These are phyloP conservation scores for Caenorhabditis sp. DNA, from an alignment of 2,888 invertebrate genomes.

Conservation along the genomic window DNA sequence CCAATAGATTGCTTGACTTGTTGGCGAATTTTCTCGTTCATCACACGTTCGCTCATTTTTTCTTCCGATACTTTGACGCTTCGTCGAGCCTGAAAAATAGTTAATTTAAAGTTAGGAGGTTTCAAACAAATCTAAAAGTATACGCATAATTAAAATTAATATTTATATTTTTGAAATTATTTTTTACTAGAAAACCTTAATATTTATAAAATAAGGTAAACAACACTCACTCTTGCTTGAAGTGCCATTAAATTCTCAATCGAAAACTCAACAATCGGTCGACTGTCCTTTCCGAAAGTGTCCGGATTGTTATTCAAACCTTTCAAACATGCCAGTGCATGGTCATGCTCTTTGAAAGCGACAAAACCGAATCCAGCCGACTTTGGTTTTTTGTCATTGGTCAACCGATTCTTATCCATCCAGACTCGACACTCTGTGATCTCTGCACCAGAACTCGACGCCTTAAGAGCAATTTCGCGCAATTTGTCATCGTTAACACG, in stretches of 20 bases:
- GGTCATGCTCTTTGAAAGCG: conserved; percentile 85
- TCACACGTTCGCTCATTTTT: conserved; percentile 36
- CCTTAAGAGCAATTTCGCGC: conserved; percentile 77
- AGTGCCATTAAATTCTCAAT: conserved; percentile 87
- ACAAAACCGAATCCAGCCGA: conserved; percentile 94
- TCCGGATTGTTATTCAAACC: conserved; percentile 91
- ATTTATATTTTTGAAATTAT: too few species aligned
- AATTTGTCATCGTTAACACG: conserved; percentile 81
- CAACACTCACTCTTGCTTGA: conserved; percentile 75
- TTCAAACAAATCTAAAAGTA: too few species aligned
- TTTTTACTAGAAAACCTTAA: too few species aligned
- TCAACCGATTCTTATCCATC: conserved; percentile 81
- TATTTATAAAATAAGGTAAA: too few species aligned
- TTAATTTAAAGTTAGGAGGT: too few species aligned
- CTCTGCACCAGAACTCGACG: conserved; percentile 77
- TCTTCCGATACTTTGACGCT: conserved; percentile 36
- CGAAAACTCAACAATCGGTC: conserved; percentile 91
- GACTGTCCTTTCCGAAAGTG: conserved; percentile 81
- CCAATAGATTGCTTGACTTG: conserved; percentile 61
- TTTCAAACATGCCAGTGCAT: conserved; percentile 84
- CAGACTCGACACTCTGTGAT: conserved; percentile 88
- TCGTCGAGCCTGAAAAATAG: conserved; percentile 54
- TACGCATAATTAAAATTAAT: too few species aligned
- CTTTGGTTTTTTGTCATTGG: conserved; percentile 77
- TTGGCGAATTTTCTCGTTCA: conserved; percentile 49